These are phyloP conservation scores for Sesia apiformis DNA, from an alignment of 2,888 invertebrate genomes.

Conservation along the genomic window DNA sequence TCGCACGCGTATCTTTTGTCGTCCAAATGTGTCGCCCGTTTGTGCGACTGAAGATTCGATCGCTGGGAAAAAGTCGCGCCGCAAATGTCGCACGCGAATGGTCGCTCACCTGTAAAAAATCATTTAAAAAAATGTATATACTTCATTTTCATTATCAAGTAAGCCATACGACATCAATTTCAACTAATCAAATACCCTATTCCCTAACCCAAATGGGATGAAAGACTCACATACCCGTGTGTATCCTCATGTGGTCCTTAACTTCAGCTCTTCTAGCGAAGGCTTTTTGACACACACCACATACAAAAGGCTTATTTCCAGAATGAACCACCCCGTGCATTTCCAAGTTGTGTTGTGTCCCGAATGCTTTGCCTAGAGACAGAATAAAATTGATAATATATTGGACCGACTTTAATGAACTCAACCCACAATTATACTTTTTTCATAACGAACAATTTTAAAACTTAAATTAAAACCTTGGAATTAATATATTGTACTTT, in stretches of 20 bases:
- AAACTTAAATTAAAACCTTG: no score
- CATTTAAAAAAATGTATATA: no score
- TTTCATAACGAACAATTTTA: no score
- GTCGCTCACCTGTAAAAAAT: constrained; percentile 76
- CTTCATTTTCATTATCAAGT: no score
- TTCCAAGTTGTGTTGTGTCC: constrained; percentile 83
- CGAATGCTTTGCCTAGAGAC: constrained; percentile 80
- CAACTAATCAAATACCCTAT: not conserved
- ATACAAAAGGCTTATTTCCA: constrained; percentile 81
- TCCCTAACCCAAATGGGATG: not conserved
- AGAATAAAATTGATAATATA: not conserved
- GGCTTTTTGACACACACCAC: constrained; percentile 80
- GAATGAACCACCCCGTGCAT: constrained; percentile 88
- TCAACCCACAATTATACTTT: no score
- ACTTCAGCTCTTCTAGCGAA: constrained; percentile 86
- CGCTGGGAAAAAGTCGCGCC: constrained; percentile 87
- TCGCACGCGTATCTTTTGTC: constrained; percentile 82
- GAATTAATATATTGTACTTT: no score
- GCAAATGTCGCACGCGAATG: constrained; percentile 86
- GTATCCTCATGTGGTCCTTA: constrained; percentile 85
- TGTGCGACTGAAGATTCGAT: constrained; percentile 87
- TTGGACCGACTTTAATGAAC: not conserved
- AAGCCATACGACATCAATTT: no score
- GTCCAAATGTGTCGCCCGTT: constrained; percentile 84
- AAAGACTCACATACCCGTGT: constrained; percentile 71